Percentiles rank a stretch among this genome's conserved stretches.
These are phyloP conservation scores for Siniperca chuatsi DNA, from an alignment of 2,113 vertebrate genomes.

Conservation along the genomic window DNA sequence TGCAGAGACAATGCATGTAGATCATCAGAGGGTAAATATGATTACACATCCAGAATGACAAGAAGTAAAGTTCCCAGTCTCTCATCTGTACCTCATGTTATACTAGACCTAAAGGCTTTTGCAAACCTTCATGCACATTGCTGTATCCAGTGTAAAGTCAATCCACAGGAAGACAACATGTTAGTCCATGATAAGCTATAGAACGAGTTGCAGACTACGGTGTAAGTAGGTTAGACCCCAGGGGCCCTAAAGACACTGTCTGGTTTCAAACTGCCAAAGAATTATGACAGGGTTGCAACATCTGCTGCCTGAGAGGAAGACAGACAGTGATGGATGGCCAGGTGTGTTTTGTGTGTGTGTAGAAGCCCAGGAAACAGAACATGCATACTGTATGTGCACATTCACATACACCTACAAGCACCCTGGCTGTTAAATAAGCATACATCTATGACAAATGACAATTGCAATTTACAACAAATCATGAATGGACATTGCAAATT, in stretches of 20 bases:
- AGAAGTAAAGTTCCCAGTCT: neutral
- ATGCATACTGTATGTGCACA: conserved; percentile 25
- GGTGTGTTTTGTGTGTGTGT: conserved; percentile 70
- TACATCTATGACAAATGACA: conserved; percentile 61
- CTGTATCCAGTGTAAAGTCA: conserved; percentile 16
- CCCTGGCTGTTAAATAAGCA: conserved; percentile 53
- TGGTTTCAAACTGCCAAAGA: conserved; percentile 81
- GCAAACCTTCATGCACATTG: conserved; percentile 2
- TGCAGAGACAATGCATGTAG: neutral
- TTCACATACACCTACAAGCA: conserved; percentile 30
- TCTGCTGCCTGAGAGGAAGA: conserved; percentile 78
- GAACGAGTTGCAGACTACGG: conserved; percentile 55
- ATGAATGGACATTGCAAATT: conserved; percentile 23
- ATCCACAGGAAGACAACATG: conserved; percentile 50
- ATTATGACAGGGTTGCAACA: conserved; percentile 84
- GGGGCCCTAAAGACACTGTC: conserved; percentile 72
- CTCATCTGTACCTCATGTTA: conserved; percentile 14
- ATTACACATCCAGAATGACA: conserved; percentile 2
- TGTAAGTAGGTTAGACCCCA: conserved; percentile 78
- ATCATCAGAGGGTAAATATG: neutral
- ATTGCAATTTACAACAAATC: conserved; percentile 50
- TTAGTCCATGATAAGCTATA: conserved; percentile 32
- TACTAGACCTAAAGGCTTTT: neutral
- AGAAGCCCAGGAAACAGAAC: conserved; percentile 16
- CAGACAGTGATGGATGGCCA: conserved; percentile 84